Evolutionary conservation across 2,888 invertebrate genomes (phyloP).

Genomic region (Xanthostigma xanthostigma): DNA sequence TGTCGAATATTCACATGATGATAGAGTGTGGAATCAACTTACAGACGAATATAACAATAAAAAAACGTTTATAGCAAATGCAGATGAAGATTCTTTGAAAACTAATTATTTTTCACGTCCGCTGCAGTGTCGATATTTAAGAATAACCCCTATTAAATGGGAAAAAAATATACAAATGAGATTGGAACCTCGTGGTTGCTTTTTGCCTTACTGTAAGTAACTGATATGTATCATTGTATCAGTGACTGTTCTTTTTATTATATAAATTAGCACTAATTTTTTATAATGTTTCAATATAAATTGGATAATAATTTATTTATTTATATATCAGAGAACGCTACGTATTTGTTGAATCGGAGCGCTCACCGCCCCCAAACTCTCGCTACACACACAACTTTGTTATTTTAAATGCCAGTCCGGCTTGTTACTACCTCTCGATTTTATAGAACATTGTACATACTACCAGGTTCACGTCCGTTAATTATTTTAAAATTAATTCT

Average conservation of each 20-base stretch:
- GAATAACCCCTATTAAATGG: conserved; percentile 59
- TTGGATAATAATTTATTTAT: too few species aligned
- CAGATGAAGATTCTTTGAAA: conserved; percentile 43
- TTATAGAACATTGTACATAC: too few species aligned
- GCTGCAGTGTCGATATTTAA: conserved; percentile 54
- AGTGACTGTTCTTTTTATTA: not conserved
- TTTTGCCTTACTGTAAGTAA: conserved; percentile 50
- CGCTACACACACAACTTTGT: too few species aligned
- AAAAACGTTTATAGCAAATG: conserved; percentile 56
- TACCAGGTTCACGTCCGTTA: too few species aligned
- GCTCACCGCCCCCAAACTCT: too few species aligned
- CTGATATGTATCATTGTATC: not conserved
- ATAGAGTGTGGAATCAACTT: conserved; percentile 53
- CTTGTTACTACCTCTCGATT: too few species aligned
- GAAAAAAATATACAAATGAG: conserved; percentile 55
- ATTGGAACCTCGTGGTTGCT: conserved; percentile 67
- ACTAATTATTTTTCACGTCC: conserved; percentile 55
- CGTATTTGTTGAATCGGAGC: too few species aligned
- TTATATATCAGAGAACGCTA: too few species aligned
- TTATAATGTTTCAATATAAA: too few species aligned
- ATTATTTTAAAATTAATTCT: too few species aligned
- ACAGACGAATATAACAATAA: conserved; percentile 37
- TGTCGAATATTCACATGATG: conserved; percentile 57
- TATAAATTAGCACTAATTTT: too few species aligned
- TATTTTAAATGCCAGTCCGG: too few species aligned